These are phyloP conservation scores for Cephus spinipes DNA, from an alignment of 2,888 invertebrate species.

Conservation along the genomic window DNA sequence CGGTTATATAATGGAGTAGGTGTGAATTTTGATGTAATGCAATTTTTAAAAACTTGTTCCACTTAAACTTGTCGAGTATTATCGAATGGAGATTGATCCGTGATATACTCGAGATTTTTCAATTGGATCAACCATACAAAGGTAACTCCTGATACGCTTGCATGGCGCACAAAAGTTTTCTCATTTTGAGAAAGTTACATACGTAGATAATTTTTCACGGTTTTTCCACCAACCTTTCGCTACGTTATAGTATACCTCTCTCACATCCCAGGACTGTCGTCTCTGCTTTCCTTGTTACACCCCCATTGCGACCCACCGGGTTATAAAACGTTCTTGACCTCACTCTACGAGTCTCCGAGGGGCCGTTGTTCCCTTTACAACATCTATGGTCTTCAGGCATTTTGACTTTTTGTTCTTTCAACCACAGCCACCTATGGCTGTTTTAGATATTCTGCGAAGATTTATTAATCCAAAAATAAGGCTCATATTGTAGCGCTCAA, in stretches of 20 bases:
- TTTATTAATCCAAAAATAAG: neutral
- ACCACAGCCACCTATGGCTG: neutral
- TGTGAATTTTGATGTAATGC: neutral
- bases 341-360: neutral
- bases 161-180: neutral
- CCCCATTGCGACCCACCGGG: neutral
- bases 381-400: too few species aligned
- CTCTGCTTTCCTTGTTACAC: neutral
- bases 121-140: neutral
- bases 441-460: neutral
- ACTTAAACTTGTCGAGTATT: neutral
- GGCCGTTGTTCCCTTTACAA: neutral
- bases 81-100: neutral
- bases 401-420: neutral
- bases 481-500: neutral
- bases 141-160: neutral
- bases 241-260: too few species aligned
- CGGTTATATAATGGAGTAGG: neutral
- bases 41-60: neutral
- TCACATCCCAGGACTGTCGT: neutral
- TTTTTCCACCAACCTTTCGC: neutral
- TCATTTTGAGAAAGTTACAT: neutral
- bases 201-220: neutral
- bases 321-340: neutral
- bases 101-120: neutral